phyloP scores from a whole-genome alignment of 2,113 vertebrate species.

The Dasyprocta punctata region DNA sequence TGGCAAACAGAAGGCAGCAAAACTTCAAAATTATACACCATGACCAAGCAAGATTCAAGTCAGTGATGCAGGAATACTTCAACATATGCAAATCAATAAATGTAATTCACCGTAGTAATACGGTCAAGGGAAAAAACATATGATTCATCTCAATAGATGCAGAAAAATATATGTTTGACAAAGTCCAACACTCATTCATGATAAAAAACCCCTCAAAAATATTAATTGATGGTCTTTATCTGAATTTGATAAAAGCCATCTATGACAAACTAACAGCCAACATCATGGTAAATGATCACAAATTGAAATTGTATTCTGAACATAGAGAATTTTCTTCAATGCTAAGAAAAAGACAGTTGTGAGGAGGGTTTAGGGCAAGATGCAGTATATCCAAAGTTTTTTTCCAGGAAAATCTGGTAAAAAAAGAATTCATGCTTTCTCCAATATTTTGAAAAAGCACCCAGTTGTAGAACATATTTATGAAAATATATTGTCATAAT shows the following conservation, averaged over 20 bases:
- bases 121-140: not conserved
- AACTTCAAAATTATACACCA: not conserved
- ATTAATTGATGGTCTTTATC: not conserved
- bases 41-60: not conserved
- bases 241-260: not conserved
- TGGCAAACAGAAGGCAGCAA: not conserved
- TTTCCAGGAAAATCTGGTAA: not conserved
- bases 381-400: not conserved
- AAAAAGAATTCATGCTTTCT: rapidly evolving
- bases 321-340: not conserved
- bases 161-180: not conserved
- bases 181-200: not conserved
- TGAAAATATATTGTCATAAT: not conserved
- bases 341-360: not conserved
- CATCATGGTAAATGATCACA: not conserved
- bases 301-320: not conserved
- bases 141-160: not conserved
- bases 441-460: not conserved
- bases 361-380: rapidly evolving
- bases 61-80: not conserved
- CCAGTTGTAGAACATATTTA: not conserved
- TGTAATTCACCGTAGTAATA: not conserved
- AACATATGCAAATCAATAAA: not conserved
- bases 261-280: not conserved
- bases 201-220: not conserved